Evolutionary conservation across 2,797 vertebrate species (phyloP).

Genomic region (Anguilla anguilla): DNA sequence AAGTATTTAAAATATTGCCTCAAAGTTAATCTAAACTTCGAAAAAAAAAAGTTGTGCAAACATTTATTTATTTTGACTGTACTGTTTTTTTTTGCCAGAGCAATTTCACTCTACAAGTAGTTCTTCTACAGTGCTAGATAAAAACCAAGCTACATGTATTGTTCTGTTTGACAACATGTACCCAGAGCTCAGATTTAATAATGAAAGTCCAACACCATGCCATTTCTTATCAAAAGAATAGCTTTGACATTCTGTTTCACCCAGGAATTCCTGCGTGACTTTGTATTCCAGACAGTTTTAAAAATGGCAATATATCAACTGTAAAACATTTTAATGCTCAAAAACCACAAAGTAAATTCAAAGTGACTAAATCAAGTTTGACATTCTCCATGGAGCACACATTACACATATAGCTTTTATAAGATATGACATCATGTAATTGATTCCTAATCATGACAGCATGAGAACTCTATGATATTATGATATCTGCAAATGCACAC

Average conservation of each 20-base stretch:
- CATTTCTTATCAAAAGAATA: neutral
- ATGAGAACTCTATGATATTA: neutral
- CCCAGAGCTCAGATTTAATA: neutral
- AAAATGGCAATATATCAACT: neutral
- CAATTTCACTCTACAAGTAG: neutral
- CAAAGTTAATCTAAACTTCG: slow-evolving; percentile 56
- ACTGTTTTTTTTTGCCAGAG: neutral
- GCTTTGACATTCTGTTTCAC: neutral
- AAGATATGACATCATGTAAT: neutral
- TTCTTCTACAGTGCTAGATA: neutral
- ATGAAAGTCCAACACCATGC: neutral
- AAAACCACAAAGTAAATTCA: neutral
- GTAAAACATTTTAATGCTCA: neutral
- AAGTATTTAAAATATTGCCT: slow-evolving; percentile 34
- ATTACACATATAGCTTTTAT: neutral
- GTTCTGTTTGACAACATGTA: neutral
- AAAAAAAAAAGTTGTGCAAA: neutral
- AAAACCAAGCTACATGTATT: neutral
- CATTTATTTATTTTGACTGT: neutral
- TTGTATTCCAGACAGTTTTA: neutral
- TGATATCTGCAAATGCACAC: neutral
- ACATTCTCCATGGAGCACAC: neutral
- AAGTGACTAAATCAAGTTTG: neutral
- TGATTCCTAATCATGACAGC: neutral
- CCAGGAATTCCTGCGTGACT: neutral